Base-by-base conservation (phyloP, 2,888 invertebrate species). In the Drosophila stalkeri region DNA sequence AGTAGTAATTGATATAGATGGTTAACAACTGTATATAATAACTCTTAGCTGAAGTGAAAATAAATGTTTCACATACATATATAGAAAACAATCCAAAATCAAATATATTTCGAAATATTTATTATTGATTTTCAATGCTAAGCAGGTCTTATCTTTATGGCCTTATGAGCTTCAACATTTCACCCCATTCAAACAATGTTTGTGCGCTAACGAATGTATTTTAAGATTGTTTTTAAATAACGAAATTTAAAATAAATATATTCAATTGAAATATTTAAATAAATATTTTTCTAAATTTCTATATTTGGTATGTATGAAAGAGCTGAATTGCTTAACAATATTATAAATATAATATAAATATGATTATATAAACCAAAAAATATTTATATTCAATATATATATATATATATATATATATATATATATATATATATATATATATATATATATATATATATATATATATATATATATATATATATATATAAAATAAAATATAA, bases 1-100 rank as follows among this genome's bases (percentile, higher is more conserved):
- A n/a, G 61, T n/a, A 61, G 47, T 61, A 47, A 64, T 64, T 61
- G 61, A 61, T 64, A 64, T 61, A 14, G 46, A 61, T 61, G 12
- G 46, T 7, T 27, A 18, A 16, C 35, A 55, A 47, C 20, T 23
- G 18, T 12, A 20, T 12, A 44, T 7, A 6, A 44, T 2, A 23
- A 3, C 44, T 23, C 23, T 46, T 20, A 16, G 4, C 46, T 46
- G 16, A 3, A 46, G 4, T 3, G 8, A 3, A 23, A 2, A 14
- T 46, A 46, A 2, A 43, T 46, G 14, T 16, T 23, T 8, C 3
- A 46, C 14, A 20, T 3, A 43, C 9, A 3, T 9, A n/a, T 18
- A 43, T 18, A 20, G 2, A 43, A 18, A 12, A 39, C n/a, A 39
- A 39, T 7, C n/a, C 2, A 7, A 12, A 46, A 14, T 1, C 14